Evolutionary conservation across 2,888 invertebrate species (phyloP), one percentile per base, ranked within the genome.

Genomic region (Drosophila rellima): DNA sequence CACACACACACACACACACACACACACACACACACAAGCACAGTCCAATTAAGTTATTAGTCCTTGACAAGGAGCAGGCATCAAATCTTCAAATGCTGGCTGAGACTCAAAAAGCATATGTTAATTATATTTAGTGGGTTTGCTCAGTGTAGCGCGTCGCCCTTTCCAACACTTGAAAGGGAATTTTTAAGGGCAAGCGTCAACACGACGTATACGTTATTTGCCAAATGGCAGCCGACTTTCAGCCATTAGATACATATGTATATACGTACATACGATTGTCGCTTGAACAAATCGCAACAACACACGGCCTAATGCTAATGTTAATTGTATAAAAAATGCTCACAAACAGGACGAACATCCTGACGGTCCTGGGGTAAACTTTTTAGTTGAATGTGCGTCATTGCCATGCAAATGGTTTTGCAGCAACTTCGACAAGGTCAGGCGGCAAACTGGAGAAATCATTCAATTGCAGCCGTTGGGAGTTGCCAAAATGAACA

Each of bases 11-110:
- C 45, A 17, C 45, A 42, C 17, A 48, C 48, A 35, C 33, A 47
- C 17, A 31, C 47, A 15, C 39, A 33, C n/a, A 40, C 59, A 66
- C 61, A 61, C 80, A 78, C 80, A 78, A 82, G 74, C 80, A 78
- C 70, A 78, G 86, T 82, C 88, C 87, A 83, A 88, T 83, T 88
- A 80, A 86, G 86, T 88, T 88, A 83, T 82, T 88, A 77, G 77
- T 74, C 69, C 68, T 8, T 3, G 33, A 8, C 11, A 8, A 4
- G 13, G 7, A 2, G 20, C 2, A 0, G 42, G 13, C n/a, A 31
- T 13, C 18, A 18, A 33, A 73, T 71, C 88, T 74, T 82, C 67
- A 56, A 73, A 63, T 70, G 73, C 70, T 70, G 68, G 47, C 63
- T 35, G 47, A 31, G 62, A 63, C 69, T 74, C 80, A 80, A 66